Percentiles rank a stretch among this genome's conserved stretches.
These are phyloP conservation scores for Merluccius polli DNA, from an alignment of 2,797 vertebrate species.

Conservation along the genomic window DNA sequence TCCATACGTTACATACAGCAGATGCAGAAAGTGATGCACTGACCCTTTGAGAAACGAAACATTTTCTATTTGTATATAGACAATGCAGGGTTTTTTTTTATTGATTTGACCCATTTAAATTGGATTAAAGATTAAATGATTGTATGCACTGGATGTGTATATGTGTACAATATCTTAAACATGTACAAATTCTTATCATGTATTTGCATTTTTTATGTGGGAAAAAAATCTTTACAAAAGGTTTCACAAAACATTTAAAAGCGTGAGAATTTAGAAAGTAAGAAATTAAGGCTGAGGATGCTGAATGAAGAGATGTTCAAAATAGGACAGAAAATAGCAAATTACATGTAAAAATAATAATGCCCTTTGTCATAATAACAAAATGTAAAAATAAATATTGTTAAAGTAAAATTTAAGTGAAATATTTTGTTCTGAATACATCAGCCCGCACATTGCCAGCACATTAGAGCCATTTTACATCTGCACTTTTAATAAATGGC, in stretches of 20 bases:
- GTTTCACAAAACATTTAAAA: constrained; percentile 1
- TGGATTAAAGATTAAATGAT: not conserved
- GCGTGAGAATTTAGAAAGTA: too few relatives aligned
- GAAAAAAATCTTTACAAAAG: not conserved
- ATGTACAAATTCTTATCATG: not conserved
- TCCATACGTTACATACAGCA: not conserved
- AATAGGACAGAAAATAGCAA: not conserved
- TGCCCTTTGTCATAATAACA: too few relatives aligned
- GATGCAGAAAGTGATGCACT: not conserved
- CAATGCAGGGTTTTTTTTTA: too few relatives aligned
- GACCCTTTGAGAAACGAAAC: too few relatives aligned
- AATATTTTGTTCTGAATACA: not conserved
- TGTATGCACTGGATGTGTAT: not conserved
- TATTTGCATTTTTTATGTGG: not conserved
- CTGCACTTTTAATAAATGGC: not conserved
- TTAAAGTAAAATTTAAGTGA: not conserved
- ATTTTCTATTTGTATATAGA: too few relatives aligned
- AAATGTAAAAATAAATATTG: too few relatives aligned
- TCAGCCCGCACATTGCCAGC: not conserved
- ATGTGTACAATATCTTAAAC: not conserved
- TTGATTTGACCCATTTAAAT: not conserved
- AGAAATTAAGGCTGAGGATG: not conserved
- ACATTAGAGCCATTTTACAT: not conserved
- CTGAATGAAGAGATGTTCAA: not conserved
- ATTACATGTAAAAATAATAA: too few relatives aligned